These are phyloP conservation scores for Tauraco hartlaubi DNA, from an alignment of 2,797 vertebrate genomes.

Conservation along the genomic window DNA sequence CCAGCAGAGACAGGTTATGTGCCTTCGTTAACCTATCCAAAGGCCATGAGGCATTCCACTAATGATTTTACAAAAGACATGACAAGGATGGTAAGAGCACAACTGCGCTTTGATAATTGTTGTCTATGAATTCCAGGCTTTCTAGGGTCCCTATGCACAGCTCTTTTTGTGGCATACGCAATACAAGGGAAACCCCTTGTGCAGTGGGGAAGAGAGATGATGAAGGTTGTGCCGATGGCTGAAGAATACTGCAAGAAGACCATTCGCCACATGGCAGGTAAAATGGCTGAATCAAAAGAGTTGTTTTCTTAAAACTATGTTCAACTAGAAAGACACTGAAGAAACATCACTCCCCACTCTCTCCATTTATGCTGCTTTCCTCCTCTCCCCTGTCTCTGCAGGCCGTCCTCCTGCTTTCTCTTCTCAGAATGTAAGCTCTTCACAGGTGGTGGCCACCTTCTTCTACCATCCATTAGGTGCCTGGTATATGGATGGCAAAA, in stretches of 20 bases:
- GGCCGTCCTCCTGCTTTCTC: not conserved
- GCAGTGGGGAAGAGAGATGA: conserved; percentile 93
- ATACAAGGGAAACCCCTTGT: conserved; percentile 90
- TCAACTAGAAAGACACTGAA: not conserved
- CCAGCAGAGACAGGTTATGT: not conserved
- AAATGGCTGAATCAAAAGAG: not conserved
- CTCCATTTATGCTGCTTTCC: not conserved
- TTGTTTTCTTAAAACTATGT: not conserved
- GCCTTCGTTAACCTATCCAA: not conserved
- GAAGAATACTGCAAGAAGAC: conserved; percentile 96
- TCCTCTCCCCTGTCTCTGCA: not conserved
- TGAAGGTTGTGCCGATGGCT: conserved; percentile 89
- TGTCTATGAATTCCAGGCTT: conserved; percentile 85
- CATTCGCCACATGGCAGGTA: conserved; percentile 96
- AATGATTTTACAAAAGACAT: not conserved
- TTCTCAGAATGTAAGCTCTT: not conserved
- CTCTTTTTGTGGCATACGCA: conserved; percentile 93
- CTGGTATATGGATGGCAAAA: not conserved
- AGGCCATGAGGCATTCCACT: not conserved
- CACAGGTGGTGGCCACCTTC: not conserved
- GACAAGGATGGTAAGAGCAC: not conserved
- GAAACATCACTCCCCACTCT: not conserved
- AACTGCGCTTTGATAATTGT: not conserved
- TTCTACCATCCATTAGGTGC: not conserved
- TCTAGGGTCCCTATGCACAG: conserved; percentile 93